Evolutionary conservation across 2,113 vertebrate species (phyloP), one percentile per base, ranked within the genome.

Genomic region (Rallus limicola): DNA sequence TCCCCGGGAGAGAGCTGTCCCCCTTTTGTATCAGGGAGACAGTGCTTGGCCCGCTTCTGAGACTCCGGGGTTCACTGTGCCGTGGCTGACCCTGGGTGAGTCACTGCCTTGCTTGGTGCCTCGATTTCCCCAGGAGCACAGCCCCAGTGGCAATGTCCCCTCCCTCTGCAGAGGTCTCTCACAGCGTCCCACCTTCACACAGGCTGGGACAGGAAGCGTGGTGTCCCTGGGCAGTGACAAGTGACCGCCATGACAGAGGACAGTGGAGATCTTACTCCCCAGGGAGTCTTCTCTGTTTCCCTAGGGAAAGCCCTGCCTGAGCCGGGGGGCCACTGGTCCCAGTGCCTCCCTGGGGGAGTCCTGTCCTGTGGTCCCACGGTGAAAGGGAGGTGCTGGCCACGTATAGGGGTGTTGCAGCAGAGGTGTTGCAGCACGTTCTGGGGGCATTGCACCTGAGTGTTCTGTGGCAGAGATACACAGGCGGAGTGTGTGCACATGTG

Each of bases 51-150:
- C 20, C 38, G 46, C 60, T 76, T 23, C 29, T 38, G 65, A 40
- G 69, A 44, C 18, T 93, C 24, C 53, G 6, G 56, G 31, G 52
- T 38, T 85, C 1, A 0, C 64, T 76, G 67, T 60, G 23, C 44
- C 20, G 25, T 2, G 3, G 31, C 26, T 2, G 8, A 28, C 31
- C 25, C 56, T 0, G 0, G 14, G 4, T 6, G 26, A 23, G 64
- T 33, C 4, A 0, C 48, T 88, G 63, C 48, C 46, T 79, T 1
- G 1, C 38, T 52, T 5, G 1, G 19, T 74, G 36, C 75, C 75
- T 92, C 1, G 0, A 8, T 76, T 90, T 82, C 50, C 69, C n/a
- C 79, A 79, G 56, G 25, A 42, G 28, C 48, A 23, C 53, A 62
- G 31, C 13, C 38, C 50, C n/a, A 36, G 44, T 1, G 2, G 68